phyloP scores from a whole-genome alignment of 1,140 invertebrate species.

The Pogonomyrmex barbatus region DNA sequence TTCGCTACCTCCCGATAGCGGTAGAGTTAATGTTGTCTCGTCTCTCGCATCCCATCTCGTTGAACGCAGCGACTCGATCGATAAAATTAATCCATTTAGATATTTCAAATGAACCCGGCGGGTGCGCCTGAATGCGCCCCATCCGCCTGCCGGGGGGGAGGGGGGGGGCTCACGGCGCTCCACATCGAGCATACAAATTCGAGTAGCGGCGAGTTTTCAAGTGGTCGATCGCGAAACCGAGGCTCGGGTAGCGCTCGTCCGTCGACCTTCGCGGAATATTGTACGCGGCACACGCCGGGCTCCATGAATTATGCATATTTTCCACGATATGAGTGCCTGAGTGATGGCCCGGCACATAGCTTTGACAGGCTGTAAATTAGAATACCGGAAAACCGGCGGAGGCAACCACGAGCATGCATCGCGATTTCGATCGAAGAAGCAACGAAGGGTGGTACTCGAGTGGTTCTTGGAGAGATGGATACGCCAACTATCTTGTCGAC shows the following conservation, averaged over 20 bases:
- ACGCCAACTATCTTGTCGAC: background rate
- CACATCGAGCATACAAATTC: constrained; percentile 59
- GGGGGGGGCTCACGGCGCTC: constrained; percentile 34
- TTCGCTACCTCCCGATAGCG: background rate
- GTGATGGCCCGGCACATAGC: constrained; percentile 81
- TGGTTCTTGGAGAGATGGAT: background rate
- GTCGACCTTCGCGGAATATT: constrained; percentile 78
- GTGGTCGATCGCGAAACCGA: constrained; percentile 71
- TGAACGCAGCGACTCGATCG: constrained; percentile 32
- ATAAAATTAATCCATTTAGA: constrained; percentile 65
- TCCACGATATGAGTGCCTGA: constrained; percentile 85
- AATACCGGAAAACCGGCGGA: constrained; percentile 73
- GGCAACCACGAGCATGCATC: constrained; percentile 46
- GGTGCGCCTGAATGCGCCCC: constrained; percentile 49
- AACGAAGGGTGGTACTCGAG: background rate
- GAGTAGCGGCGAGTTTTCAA: constrained; percentile 69
- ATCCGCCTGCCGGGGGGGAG: no score
- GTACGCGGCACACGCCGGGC: constrained; percentile 68
- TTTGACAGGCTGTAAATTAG: constrained; percentile 85
- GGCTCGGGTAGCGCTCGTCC: constrained; percentile 59
- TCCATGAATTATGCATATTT: constrained; percentile 86
- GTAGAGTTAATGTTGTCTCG: constrained; percentile 53
- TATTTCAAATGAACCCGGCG: constrained; percentile 62
- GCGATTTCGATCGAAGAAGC: constrained; percentile 58
- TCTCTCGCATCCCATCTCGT: constrained; percentile 34